phyloP scores from a whole-genome alignment of 2,113 vertebrate species.

The Phainopepla nitens region DNA sequence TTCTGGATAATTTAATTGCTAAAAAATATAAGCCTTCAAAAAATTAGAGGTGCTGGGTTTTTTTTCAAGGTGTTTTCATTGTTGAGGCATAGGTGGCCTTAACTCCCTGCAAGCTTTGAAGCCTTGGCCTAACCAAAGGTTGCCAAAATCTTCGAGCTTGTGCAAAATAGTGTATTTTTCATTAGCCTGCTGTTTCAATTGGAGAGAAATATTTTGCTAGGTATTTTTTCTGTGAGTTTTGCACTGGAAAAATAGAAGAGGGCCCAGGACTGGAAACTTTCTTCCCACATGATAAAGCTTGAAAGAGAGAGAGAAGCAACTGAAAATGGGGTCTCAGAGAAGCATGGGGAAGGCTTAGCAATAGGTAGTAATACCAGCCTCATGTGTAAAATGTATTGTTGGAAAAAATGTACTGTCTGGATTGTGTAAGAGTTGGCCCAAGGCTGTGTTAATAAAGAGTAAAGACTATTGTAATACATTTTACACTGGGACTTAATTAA shows the following conservation, averaged over 20 bases:
- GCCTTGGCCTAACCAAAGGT: neutral
- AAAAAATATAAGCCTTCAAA: neutral
- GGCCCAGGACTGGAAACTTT: neutral
- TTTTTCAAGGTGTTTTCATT: neutral
- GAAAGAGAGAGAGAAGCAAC: neutral
- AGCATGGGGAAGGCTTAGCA: neutral
- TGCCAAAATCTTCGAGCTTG: neutral
- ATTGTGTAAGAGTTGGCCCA: constrained; percentile 20
- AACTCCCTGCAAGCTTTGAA: neutral
- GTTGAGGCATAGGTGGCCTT: neutral
- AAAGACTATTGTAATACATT: constrained; percentile 22
- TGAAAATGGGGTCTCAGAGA: neutral
- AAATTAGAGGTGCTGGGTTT: neutral
- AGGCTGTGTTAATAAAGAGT: constrained; percentile 11
- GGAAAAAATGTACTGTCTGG: neutral
- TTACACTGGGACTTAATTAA: constrained; percentile 26
- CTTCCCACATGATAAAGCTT: neutral
- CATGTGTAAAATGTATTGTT: neutral
- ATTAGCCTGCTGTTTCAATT: neutral
- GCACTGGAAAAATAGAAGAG: neutral
- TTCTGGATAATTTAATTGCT: neutral
- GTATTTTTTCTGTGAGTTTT: neutral
- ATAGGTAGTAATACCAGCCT: neutral
- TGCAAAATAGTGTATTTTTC: neutral
- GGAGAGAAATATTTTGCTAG: neutral